Percentiles rank a stretch among this genome's conserved stretches.
Evolutionary conservation across 1,140 invertebrate species (phyloP).

Genomic region (Drosophila subpulchrella): DNA sequence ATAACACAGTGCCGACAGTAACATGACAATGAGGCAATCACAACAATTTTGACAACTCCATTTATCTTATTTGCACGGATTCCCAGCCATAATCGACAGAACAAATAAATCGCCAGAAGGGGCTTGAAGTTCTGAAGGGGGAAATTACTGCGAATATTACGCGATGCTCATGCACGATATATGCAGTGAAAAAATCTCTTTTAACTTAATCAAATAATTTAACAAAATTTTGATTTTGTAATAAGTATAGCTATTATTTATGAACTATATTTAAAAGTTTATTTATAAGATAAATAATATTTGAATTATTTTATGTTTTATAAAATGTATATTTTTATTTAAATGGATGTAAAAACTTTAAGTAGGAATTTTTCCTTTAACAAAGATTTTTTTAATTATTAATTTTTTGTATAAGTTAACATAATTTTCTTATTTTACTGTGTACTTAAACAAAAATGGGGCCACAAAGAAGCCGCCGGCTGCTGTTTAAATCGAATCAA

Average conservation of each 20-base stretch:
- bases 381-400: neutral
- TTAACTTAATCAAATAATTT: neutral
- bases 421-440: neutral
- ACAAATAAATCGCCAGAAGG: conserved; percentile 38
- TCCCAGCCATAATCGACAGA: conserved; percentile 55
- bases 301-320: neutral
- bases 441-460: conserved; percentile 27
- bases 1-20: conserved; percentile 22
- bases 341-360: too few relatives aligned
- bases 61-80: conserved; percentile 62
- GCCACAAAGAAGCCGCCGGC: conserved; percentile 32
- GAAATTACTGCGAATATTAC: conserved; percentile 8
- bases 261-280: too few relatives aligned
- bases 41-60: conserved; percentile 56
- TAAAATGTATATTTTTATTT: too few relatives aligned
- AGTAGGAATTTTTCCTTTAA: too few relatives aligned
- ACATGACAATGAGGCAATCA: conserved; percentile 27
- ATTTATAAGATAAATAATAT: too few relatives aligned
- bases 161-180: conserved; percentile 11
- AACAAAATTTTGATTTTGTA: too few relatives aligned
- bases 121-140: conserved; percentile 5
- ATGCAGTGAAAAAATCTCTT: neutral
- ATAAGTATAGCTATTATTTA: too few relatives aligned
- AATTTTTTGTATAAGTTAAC: neutral
- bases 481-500: conserved; percentile 20